Base-by-base conservation (phyloP, 2,888 invertebrate genomes). In the Blastobasis lacticolella region DNA sequence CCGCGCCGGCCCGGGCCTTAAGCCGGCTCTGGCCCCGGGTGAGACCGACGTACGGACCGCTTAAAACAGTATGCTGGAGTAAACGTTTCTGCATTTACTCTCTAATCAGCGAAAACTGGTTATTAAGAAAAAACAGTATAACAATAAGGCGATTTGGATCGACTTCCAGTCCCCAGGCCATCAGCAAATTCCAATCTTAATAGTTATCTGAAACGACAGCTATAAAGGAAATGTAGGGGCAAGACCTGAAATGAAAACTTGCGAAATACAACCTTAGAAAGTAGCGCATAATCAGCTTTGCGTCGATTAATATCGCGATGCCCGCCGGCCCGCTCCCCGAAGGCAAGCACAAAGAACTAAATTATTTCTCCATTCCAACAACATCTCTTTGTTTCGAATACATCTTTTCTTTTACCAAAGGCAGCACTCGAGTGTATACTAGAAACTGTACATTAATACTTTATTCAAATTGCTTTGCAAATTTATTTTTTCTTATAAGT, bases 271-370 rank as follows among this genome's bases (percentile, higher is more conserved):
- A 66, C 64, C 65, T 69, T 71, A 70, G 72, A 73, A 75, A 78
- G 75, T 75, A 77, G 69, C 71, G 72, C 69, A 79, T 83, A 85
- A 86, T 87, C 82, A 81, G 80, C 84, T 84, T 84, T 85, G 73
- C 67, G 77, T 78, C 83, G 81, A 86, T 86, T 84, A 87, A 85
- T 86, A 86, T 77, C 78, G 68, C 69, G 70, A 68, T 73, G 74
- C 70, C 84, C 75, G 72, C 60, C 66, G 78, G 75, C 73, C 63
- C 66, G 56, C 59, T 59, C 66, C 64, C 67, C 71, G 70, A 85
- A 78, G 79, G 79, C 81, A 69, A 69, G 67, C 72, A 80, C 80
- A 83, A 84, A 81, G 82, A 82, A 82, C 79, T 81, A 82, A 83
- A 85, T 86, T 79, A 82, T 82, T 85, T 84, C 78, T 75, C 63